These are phyloP conservation scores for Erannis defoliaria DNA, from an alignment of 2,888 invertebrate species.

Conservation along the genomic window DNA sequence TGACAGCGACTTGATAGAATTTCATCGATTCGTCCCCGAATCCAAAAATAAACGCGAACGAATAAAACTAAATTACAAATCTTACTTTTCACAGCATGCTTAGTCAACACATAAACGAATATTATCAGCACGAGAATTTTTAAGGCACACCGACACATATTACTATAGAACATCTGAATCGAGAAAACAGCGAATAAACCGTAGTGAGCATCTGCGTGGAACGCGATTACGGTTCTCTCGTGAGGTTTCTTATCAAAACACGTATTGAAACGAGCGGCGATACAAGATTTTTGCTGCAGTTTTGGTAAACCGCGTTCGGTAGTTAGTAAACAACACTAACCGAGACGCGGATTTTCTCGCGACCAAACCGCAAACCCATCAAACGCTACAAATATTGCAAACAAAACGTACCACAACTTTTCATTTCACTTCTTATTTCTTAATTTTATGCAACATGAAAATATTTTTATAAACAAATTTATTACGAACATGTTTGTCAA, in stretches of 20 bases:
- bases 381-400: not conserved
- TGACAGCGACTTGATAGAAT: not conserved
- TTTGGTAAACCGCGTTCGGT: not conserved
- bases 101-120: slow-evolving; percentile 15
- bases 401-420: slow-evolving; percentile 31
- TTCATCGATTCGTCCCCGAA: not conserved
- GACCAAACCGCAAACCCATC: slow-evolving; percentile 3
- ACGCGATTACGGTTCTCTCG: slow-evolving; percentile 1
- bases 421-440: slow-evolving; percentile 24
- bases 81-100: slow-evolving; percentile 12
- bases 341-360: not conserved
- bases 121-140: slow-evolving; percentile 6
- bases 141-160: not conserved
- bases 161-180: slow-evolving; percentile 3
- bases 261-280: not conserved
- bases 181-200: not conserved
- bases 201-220: too few species aligned
- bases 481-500: slow-evolving; percentile 10
- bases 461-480: slow-evolving; percentile 24
- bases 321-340: slow-evolving; percentile 13
- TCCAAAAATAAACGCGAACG: not conserved
- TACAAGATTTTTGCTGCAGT: not conserved
- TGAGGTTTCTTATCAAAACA: slow-evolving; percentile 7
- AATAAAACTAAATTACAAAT: slow-evolving; percentile 8
- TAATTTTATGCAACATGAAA: slow-evolving; percentile 24